Evolutionary conservation across 2,888 invertebrate genomes (phyloP), one percentile per base, ranked within the genome.

Genomic region (Sinohyriopsis cumingii): DNA sequence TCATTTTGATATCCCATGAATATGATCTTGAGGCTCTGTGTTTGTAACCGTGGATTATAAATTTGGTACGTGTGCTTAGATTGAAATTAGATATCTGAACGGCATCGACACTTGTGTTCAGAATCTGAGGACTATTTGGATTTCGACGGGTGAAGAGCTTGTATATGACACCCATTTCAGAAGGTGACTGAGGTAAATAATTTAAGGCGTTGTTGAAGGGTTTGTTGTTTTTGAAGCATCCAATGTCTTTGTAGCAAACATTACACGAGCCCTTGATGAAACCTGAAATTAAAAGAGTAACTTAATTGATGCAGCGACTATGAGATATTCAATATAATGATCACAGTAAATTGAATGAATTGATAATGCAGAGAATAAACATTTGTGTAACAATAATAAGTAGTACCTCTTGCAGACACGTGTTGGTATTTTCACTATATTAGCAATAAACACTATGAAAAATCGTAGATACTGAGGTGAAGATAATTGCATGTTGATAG

Each of bases 151-250:
- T 89, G 89, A 94, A 95, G 73, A 95, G 92, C 63, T 94, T 92
- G 90, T 94, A 96, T 90, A 94, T 94, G 0, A 96, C 96, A 82
- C 94, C 94, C 76, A 97, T 82, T 59, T 75, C 71, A 22, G 77
- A 72, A 2, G 82, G 82, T 15, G 77, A 71, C 33, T 75, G 56
- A 15, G 80, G 80, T 15, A 80, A 65, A 18, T 65, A 55, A 1
- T 67, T 68, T 19, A 64, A 67, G n/a, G 71, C 59, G 59, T 75
- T 75, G 64, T 75, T 68, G 28, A 70, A 68, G 2, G 79, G 78
- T 54, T 55, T 54, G 0, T 20, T 55, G 28, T 73, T 79, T 18
- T 71, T 62, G 64, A 80, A 79, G 59, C 79, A 80, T 9, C 80
- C 79, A 9, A 80, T 59, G 12, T 65, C 0, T 1, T 9, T 12